Conservation (phyloP, 2,113 vertebrate species). For the Charina bottae region DNA sequence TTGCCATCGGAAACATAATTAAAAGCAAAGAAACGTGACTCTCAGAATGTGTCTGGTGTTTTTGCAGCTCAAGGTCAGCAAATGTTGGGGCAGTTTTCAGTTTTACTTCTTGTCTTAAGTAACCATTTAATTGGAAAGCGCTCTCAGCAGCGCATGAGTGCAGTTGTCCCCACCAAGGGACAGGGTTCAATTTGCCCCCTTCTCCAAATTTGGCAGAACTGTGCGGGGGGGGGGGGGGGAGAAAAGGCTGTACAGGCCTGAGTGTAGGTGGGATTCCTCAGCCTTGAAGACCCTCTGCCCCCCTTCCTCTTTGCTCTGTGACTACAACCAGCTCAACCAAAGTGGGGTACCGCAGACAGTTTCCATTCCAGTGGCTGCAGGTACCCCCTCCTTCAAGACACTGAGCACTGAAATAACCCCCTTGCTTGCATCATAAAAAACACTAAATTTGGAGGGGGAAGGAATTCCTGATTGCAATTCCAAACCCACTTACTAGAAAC, state of each 20-base stretch:
- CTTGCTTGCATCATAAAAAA: background rate
- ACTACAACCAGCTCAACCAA: background rate
- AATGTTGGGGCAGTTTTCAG: background rate
- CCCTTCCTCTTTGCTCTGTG: background rate
- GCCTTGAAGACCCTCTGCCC: background rate
- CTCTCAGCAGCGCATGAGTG: background rate
- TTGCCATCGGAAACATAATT: constrained; percentile 10
- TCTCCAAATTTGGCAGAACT: background rate
- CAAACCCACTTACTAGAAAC: background rate
- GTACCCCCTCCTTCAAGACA: background rate
- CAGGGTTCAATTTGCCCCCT: background rate
- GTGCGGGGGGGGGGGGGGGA: background rate
- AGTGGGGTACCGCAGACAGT: background rate
- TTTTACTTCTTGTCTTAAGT: background rate
- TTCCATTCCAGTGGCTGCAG: too few relatives aligned
- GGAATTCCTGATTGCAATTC: background rate
- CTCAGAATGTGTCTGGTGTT: background rate
- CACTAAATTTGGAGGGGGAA: background rate
- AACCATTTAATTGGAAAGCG: background rate
- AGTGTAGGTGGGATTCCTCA: background rate
- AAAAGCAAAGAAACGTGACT: constrained; percentile 13
- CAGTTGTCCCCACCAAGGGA: background rate
- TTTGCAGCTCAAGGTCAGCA: constrained; percentile 5
- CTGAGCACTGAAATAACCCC: background rate
- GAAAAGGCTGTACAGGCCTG: background rate